Base-by-base conservation (phyloP, 1,140 invertebrate genomes). In the Macrobrachium rosenbergii region DNA sequence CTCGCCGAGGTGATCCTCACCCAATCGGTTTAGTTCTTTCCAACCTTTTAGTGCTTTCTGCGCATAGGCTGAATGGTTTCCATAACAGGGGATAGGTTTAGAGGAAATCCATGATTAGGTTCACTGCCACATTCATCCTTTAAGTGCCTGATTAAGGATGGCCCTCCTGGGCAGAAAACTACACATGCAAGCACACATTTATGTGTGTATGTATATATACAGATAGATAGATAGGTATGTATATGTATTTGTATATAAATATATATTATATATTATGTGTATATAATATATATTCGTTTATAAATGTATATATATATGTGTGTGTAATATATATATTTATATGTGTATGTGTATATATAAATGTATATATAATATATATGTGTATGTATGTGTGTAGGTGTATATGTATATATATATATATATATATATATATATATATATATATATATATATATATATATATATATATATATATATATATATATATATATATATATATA, bases 131-230 rank as follows among this genome's bases (percentile, higher is more conserved):
- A 37, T 37, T 37, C 3, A 37, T 37, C 28, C 28, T 37, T 37
- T 37, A 37, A 37, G 28, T 37, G 28, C 28, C 28, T 37, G 28
- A 37, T 37, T 3, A 37, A 37, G 28, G 28, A 3, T 37, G 28
- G 28, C 28, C 28, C 28, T 37, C 69, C 37, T 23, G n/a, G 2
- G 69, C 37, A 19, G 16, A n/a, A 16, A 19, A n/a, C 76, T 19
- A 17, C n/a, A 72, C 45, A 76, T 43, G 75, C 82, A 83, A 45
- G 75, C 58, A 76, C 82, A 63, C 16, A 78, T 60, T 23, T 60
- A n/a, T 59, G 21, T 23, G 2, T 23, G 21, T 23, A 17, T 23
- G 21, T 59, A 60, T 59, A 60, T 59, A 28, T 59, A 60, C 21
- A 59, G 5, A 59, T 21, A 23, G 0, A n/a, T 59, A 59, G 16